phyloP scores from a whole-genome alignment of 2,113 vertebrate genomes.

The Thamnaconus septentrionalis region DNA sequence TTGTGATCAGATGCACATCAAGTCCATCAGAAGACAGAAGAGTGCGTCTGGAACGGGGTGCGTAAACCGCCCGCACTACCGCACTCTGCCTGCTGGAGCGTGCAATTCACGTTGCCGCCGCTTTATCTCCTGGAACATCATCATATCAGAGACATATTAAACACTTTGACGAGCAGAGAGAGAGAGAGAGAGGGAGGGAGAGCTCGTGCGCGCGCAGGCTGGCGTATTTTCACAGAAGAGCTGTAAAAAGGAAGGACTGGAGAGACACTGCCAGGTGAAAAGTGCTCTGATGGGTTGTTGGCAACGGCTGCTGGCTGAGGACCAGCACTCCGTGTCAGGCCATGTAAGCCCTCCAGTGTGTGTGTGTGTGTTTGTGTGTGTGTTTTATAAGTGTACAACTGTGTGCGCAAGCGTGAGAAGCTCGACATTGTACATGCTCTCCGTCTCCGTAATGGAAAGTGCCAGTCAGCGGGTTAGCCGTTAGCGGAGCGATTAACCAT shows the following conservation, averaged over 20 bases:
- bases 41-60: slow-evolving; percentile 23
- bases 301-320: slow-evolving; percentile 53
- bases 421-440: slow-evolving; percentile 34
- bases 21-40: slow-evolving; percentile 38
- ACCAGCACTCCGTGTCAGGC: slow-evolving; percentile 56
- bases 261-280: slow-evolving; percentile 58
- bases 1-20: slow-evolving; percentile 42
- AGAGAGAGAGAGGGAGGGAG: too few species aligned
- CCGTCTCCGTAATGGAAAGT: slow-evolving; percentile 41
- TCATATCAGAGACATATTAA: slow-evolving; percentile 25
- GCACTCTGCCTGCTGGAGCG: not conserved
- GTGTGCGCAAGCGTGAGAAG: slow-evolving; percentile 17
- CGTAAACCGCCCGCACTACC: slow-evolving; percentile 15
- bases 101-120: slow-evolving; percentile 28
- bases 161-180: too few species aligned
- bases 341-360: slow-evolving; percentile 56
- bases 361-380: slow-evolving; percentile 25
- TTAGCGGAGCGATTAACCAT: slow-evolving; percentile 37
- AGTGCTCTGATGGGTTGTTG: slow-evolving; percentile 64
- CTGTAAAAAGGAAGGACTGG: slow-evolving; percentile 55
- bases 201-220: slow-evolving; percentile 1
- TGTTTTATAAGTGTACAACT: not conserved
- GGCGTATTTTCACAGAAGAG: slow-evolving; percentile 39
- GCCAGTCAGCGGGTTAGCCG: slow-evolving; percentile 53
- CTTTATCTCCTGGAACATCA: slow-evolving; percentile 46